Evolutionary conservation across 2,113 vertebrate genomes (phyloP).

Genomic region (Gobiocypris rarus): DNA sequence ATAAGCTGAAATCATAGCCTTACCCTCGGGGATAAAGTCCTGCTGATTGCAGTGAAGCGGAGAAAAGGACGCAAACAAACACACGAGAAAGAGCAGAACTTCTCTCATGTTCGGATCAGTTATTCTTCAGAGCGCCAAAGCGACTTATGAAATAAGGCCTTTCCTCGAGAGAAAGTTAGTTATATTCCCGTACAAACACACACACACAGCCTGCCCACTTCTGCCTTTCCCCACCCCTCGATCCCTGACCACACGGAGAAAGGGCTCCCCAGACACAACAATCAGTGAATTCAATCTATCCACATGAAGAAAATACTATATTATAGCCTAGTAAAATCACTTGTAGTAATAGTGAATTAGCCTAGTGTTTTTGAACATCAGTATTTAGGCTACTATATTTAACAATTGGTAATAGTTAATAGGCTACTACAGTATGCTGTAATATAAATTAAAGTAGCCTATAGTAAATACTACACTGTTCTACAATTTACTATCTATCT

Average conservation of each 20-base stretch:
- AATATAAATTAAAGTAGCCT: no score
- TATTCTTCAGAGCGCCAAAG: not conserved
- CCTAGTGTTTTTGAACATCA: no score
- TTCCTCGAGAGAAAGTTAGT: slow-evolving; percentile 48
- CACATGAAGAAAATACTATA: no score
- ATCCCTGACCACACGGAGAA: not conserved
- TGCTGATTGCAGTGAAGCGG: slow-evolving; percentile 52
- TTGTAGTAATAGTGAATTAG: no score
- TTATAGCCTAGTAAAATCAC: no score
- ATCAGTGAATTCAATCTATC: no score
- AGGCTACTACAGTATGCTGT: no score
- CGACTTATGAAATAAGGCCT: not conserved
- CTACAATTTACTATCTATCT: no score
- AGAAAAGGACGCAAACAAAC: slow-evolving; percentile 39
- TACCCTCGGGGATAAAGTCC: slow-evolving; percentile 66
- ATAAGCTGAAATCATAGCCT: slow-evolving; percentile 25
- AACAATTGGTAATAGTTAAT: no score
- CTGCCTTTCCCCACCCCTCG: not conserved
- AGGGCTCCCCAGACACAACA: not conserved
- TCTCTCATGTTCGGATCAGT: not conserved
- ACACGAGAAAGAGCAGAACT: slow-evolving; percentile 21
- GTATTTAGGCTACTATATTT: no score
- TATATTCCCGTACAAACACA: slow-evolving; percentile 1
- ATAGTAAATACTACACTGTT: no score
- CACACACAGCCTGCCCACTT: slow-evolving; percentile 25